Conservation (phyloP, 2,797 vertebrate species). For the Syndactyla subalaris region DNA sequence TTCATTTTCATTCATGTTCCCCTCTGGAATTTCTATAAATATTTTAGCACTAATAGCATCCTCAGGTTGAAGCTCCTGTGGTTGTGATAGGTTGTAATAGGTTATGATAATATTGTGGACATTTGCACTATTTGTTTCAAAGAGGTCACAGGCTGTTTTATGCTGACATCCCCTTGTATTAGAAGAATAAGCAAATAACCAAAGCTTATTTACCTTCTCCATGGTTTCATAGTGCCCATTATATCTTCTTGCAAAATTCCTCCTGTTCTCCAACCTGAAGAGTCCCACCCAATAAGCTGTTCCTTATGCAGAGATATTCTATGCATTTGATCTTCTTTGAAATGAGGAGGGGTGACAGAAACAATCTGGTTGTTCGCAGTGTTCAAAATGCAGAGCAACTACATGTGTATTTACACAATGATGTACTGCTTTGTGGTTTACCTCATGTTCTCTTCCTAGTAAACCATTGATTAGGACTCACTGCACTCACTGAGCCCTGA, state of each 20-base stretch:
- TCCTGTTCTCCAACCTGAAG: background rate
- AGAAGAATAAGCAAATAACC: background rate
- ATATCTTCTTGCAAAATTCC: background rate
- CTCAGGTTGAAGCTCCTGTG: background rate
- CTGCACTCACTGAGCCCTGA: background rate
- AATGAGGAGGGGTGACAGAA: background rate
- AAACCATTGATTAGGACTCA: background rate
- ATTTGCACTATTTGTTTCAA: background rate
- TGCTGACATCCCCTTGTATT: background rate
- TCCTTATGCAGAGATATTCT: background rate
- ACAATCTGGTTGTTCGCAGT: background rate
- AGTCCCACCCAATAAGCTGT: background rate
- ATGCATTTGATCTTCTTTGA: background rate
- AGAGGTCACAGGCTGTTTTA: background rate
- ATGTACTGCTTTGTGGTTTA: background rate
- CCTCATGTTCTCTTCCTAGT: background rate
- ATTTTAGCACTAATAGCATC: background rate
- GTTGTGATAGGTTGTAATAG: background rate
- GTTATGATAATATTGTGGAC: background rate
- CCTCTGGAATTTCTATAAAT: background rate
- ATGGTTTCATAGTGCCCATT: accelerated
- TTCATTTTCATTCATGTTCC: background rate
- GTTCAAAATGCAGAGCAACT: background rate
- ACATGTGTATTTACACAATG: background rate
- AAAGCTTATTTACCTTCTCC: background rate